Percentiles rank a stretch among this genome's conserved stretches.
Conservation (phyloP, 2,113 vertebrate genomes). For the Nettapus auritus region DNA sequence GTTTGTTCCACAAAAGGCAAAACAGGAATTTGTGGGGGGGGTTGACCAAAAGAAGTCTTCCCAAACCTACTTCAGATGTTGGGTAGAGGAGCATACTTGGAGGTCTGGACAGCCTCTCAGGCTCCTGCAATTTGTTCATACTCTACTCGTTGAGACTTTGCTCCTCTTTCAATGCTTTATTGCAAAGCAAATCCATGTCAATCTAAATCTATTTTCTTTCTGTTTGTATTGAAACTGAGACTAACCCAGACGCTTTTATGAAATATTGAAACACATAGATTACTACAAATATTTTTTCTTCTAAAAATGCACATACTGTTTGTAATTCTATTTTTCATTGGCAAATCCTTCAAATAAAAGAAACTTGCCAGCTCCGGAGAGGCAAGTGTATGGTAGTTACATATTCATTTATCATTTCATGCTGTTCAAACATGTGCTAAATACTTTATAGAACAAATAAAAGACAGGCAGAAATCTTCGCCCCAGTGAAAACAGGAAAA, state of each 20-base stretch:
- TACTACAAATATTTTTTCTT: neutral
- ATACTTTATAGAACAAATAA: neutral
- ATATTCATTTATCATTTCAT: neutral
- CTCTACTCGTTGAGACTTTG: neutral
- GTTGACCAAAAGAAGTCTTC: neutral
- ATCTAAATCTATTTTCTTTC: conserved; percentile 1
- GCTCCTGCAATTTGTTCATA: neutral
- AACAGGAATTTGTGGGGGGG: rapidly evolving
- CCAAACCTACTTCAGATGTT: neutral
- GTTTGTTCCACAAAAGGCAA: neutral
- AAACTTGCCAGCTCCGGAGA: neutral
- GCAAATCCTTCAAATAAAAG: neutral
- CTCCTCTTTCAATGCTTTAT: neutral
- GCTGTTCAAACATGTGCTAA: neutral
- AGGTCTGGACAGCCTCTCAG: neutral
- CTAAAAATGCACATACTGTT: neutral
- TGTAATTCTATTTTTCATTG: neutral
- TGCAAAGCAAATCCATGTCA: neutral
- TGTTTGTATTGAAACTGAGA: conserved; percentile 16
- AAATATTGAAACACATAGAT: neutral
- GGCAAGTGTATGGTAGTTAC: neutral
- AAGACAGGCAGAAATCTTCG: neutral
- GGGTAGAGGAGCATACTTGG: rapidly evolving
- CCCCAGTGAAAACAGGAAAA: neutral
- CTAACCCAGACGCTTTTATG: neutral